Evolutionary conservation across 2,113 vertebrate genomes (phyloP).

Genomic region (Gymnobelideus leadbeateri): DNA sequence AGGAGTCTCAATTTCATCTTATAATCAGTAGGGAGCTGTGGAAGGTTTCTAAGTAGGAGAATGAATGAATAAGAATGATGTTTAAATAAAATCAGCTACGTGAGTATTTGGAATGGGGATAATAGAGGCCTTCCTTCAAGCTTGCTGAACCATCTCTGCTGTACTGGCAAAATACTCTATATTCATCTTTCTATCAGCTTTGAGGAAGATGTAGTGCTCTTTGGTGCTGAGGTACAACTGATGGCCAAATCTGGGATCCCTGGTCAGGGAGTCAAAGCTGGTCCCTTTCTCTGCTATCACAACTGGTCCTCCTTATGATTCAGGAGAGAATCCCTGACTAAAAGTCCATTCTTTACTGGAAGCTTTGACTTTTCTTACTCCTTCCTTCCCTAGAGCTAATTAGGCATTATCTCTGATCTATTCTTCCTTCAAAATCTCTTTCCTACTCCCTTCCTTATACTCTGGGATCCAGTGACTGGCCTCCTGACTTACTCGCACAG

Average conservation of each 20-base stretch:
- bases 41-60: background rate
- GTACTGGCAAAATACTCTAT: background rate
- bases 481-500: background rate
- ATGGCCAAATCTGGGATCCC: conserved; percentile 52
- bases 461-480: background rate
- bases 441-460: background rate
- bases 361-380: background rate
- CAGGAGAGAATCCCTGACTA: background rate
- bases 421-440: background rate
- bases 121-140: background rate
- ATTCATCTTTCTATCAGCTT: conserved; percentile 39
- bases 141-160: background rate
- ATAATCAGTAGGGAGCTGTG: background rate
- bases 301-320: background rate
- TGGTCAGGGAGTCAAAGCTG: conserved; percentile 41
- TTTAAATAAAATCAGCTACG: too few relatives aligned
- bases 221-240: conserved; percentile 45
- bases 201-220: conserved; percentile 63
- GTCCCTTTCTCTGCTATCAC: background rate
- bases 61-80: background rate
- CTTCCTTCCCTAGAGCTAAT: background rate
- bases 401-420: background rate
- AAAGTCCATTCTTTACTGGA: background rate
- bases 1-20: background rate
- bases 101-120: too few relatives aligned